Conservation (phyloP, 1,140 invertebrate genomes). For the Ceratina japonica region DNA sequence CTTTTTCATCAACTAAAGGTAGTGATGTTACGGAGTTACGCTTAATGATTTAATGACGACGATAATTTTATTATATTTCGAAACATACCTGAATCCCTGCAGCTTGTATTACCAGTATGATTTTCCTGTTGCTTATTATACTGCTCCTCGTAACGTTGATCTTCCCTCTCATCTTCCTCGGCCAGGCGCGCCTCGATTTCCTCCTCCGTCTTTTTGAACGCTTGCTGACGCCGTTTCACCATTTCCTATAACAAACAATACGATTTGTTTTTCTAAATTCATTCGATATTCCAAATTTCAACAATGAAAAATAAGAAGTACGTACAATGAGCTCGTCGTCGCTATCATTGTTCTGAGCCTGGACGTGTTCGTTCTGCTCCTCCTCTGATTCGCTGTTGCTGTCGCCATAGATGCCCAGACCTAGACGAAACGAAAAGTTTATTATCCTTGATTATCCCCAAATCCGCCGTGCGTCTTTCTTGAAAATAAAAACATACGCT, state of each 20-base stretch:
- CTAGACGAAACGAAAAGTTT: constrained; percentile 67
- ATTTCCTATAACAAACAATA: constrained; percentile 69
- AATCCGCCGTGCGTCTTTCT: background rate
- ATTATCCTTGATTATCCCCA: constrained; percentile 9
- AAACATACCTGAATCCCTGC: constrained; percentile 75
- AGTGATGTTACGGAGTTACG: constrained; percentile 68
- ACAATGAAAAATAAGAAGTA: background rate
- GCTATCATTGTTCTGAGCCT: constrained; percentile 74
- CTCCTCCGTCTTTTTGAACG: constrained; percentile 80
- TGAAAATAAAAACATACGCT: constrained; percentile 56
- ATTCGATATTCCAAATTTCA: background rate
- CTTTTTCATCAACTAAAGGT: constrained; percentile 78
- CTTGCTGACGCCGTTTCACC: constrained; percentile 77
- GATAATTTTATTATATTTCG: constrained; percentile 54
- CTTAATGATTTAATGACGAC: constrained; percentile 51
- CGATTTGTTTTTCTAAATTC: background rate
- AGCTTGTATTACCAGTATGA: constrained; percentile 78
- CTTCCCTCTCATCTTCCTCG: constrained; percentile 77
- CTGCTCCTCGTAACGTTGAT: constrained; percentile 61
- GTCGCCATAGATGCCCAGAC: constrained; percentile 81
- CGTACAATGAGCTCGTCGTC: constrained; percentile 79
- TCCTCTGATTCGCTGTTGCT: constrained; percentile 80
- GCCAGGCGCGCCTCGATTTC: constrained; percentile 79
- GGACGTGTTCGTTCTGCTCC: constrained; percentile 73
- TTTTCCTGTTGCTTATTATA: constrained; percentile 71